Percentiles rank a stretch among this genome's conserved stretches.
These are phyloP conservation scores for Diploptera punctata DNA, from an alignment of 2,888 invertebrate genomes.

Conservation along the genomic window DNA sequence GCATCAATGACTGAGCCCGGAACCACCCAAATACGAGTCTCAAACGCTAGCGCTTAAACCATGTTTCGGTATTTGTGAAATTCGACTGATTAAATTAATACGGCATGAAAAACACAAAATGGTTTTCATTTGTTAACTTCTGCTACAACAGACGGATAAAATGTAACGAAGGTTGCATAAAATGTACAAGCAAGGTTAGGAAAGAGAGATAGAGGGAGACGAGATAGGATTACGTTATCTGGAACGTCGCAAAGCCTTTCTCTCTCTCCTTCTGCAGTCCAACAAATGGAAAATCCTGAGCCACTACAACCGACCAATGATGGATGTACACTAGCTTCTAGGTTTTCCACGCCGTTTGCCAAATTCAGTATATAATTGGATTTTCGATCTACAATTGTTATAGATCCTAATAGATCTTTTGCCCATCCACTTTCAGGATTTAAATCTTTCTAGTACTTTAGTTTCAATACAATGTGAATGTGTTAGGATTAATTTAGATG, in stretches of 20 bases:
- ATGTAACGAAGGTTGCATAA: not conserved
- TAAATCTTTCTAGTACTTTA: not conserved
- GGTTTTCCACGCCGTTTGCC: constrained; percentile 24
- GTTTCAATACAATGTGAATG: not conserved
- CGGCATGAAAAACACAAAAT: too few species aligned
- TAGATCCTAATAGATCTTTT: not conserved
- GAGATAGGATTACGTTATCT: constrained; percentile 30
- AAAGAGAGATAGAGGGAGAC: not conserved
- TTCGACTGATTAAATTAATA: too few species aligned
- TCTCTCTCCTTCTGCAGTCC: not conserved
- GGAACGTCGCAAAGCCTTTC: constrained; percentile 19
- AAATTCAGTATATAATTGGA: constrained; percentile 35
- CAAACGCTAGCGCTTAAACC: too few species aligned
- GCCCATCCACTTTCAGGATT: not conserved
- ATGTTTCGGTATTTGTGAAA: too few species aligned
- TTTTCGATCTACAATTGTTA: constrained; percentile 34
- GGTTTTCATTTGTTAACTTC: not conserved
- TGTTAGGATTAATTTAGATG: not conserved
- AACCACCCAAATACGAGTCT: too few species aligned
- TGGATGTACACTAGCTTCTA: constrained; percentile 4
- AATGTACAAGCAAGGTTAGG: not conserved
- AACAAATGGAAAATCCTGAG: constrained; percentile 20
- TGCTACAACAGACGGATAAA: not conserved
- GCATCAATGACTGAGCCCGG: too few species aligned
- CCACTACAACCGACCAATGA: constrained; percentile 29